Percentiles rank a stretch among this genome's conserved stretches.
Evolutionary conservation across 2,797 vertebrate species (phyloP).

Genomic region (Bovichtus variegatus): DNA sequence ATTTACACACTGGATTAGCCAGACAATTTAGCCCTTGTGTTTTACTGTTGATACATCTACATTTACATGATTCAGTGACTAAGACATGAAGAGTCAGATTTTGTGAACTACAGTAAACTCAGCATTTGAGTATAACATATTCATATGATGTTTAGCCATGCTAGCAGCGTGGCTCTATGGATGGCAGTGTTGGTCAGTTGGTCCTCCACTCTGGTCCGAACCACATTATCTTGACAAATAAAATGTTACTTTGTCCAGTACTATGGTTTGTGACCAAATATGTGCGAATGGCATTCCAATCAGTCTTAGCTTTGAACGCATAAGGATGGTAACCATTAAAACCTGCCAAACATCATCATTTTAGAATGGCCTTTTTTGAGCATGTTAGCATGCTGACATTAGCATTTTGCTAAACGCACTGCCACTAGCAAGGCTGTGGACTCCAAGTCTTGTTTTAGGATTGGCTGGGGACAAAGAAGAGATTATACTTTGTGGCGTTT

Average conservation of each 20-base stretch:
- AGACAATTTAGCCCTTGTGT: background rate
- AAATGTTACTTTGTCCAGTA: rapidly evolving
- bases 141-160: background rate
- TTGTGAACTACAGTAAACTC: background rate
- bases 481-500: background rate
- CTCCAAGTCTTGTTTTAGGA: background rate
- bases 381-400: background rate
- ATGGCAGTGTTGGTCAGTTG: background rate
- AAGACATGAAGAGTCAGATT: background rate
- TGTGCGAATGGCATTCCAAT: background rate
- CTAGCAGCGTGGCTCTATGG: background rate
- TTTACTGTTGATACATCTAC: background rate
- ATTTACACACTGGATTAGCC: background rate
- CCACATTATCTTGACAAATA: background rate
- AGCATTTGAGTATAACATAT: background rate
- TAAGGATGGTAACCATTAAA: background rate
- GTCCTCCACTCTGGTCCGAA: background rate
- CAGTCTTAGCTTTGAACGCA: background rate
- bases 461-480: background rate
- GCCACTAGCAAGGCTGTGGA: background rate
- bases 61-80: background rate
- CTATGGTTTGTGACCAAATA: background rate
- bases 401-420: background rate
- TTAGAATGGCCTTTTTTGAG: background rate
- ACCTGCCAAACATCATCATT: background rate